Percentiles rank a stretch among this genome's conserved stretches.
Evolutionary conservation across 1,140 invertebrate genomes (phyloP).

Genomic region (Drosophila malerkotliana): DNA sequence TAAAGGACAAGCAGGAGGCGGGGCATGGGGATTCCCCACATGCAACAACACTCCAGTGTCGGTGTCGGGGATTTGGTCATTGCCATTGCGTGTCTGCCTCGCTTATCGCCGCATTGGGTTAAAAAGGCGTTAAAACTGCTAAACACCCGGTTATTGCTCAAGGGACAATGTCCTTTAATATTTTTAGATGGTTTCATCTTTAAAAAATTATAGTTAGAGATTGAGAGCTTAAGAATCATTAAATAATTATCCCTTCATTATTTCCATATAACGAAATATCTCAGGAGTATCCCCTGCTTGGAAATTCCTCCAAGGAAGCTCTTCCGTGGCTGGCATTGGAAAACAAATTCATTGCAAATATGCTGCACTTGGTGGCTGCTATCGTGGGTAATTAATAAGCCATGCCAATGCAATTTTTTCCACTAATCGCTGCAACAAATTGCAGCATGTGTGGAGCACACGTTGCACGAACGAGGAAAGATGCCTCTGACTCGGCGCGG

Average conservation of each 20-base stretch:
- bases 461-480: conserved; percentile 49
- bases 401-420: conserved; percentile 68
- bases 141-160: conserved; percentile 70
- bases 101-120: conserved; percentile 53
- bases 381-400: conserved; percentile 79
- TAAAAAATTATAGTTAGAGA: not conserved
- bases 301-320: not conserved
- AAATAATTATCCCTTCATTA: conserved; percentile 36
- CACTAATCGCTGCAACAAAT: conserved; percentile 80
- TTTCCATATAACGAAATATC: conserved; percentile 20
- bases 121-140: conserved; percentile 71
- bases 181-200: not conserved
- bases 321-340: conserved; percentile 7
- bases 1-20: conserved; percentile 24
- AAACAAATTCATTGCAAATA: conserved; percentile 26
- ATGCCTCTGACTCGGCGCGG: not conserved
- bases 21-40: conserved; percentile 40
- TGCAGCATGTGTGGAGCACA: conserved; percentile 73
- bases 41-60: conserved; percentile 49
- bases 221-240: not conserved
- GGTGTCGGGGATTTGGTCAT: conserved; percentile 10
- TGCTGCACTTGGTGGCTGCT: conserved; percentile 57
- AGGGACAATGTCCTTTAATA: conserved; percentile 27
- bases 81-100: conserved; percentile 58
- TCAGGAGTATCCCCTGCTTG: conserved; percentile 7